phyloP scores from a whole-genome alignment of 2,797 vertebrate genomes.

The Thripadectes ignobilis region DNA sequence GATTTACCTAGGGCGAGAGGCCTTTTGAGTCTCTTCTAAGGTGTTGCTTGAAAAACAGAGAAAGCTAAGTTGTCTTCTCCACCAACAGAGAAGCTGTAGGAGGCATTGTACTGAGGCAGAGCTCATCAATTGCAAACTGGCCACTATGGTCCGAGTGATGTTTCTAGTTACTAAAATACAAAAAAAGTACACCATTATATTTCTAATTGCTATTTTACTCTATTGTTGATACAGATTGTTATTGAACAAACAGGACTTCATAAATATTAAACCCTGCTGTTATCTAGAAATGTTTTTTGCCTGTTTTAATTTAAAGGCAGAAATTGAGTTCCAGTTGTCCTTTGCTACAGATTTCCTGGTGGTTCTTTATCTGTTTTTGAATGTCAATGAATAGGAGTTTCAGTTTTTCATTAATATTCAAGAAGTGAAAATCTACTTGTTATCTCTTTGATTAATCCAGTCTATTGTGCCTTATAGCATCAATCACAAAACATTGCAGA shows the following conservation, averaged over 20 bases:
- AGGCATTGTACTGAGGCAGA: neutral
- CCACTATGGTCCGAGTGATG: neutral
- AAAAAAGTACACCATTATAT: neutral
- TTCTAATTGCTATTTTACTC: neutral
- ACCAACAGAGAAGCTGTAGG: neutral
- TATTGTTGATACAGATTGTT: neutral
- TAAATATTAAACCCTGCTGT: neutral
- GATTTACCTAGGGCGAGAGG: neutral
- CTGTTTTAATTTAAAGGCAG: constrained; percentile 8
- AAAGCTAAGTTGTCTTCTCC: neutral
- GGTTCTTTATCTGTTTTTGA: constrained; percentile 41
- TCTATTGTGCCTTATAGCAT: constrained; percentile 40
- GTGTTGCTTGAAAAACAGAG: neutral
- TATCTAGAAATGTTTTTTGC: neutral
- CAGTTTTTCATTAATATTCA: constrained; percentile 58
- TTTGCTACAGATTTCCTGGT: constrained; percentile 8
- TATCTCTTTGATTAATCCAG: constrained; percentile 58
- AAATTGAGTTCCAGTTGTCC: neutral
- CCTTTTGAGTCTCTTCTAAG: neutral
- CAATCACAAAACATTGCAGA: constrained; percentile 38
- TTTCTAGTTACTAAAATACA: neutral
- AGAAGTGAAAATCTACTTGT: constrained; percentile 42
- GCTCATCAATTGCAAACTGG: neutral
- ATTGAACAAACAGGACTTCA: neutral
- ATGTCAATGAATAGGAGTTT: constrained; percentile 23